Evolutionary conservation across 2,113 vertebrate genomes (phyloP).

Genomic region (Sapajus apella): DNA sequence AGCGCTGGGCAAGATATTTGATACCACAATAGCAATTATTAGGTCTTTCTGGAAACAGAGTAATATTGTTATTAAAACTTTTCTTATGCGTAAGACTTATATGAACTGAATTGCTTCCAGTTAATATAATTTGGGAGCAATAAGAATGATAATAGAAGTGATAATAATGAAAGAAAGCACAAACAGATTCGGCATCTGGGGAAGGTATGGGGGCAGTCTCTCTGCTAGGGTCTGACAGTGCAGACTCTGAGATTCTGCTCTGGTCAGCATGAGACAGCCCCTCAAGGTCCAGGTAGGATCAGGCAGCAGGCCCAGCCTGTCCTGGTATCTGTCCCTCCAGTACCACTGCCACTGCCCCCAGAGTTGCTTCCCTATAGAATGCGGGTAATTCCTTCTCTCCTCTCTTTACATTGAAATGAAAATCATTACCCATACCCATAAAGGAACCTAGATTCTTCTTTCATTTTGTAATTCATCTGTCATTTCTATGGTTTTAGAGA

Average conservation of each 20-base stretch:
- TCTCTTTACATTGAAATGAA: background rate
- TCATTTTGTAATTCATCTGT: background rate
- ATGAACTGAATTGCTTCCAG: background rate
- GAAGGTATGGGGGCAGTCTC: background rate
- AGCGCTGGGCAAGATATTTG: background rate
- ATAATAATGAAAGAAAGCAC: background rate
- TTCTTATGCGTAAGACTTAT: background rate
- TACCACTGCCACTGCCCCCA: background rate
- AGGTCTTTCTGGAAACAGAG: constrained; percentile 37
- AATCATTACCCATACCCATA: background rate
- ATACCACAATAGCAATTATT: background rate
- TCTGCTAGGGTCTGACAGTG: background rate
- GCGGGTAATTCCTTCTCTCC: background rate
- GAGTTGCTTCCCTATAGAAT: background rate
- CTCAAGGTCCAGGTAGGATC: background rate
- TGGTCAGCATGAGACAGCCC: background rate
- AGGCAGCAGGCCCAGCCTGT: background rate
- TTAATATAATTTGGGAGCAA: background rate
- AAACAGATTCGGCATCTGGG: background rate
- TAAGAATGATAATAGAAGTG: background rate
- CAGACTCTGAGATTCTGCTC: background rate
- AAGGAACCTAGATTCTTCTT: background rate
- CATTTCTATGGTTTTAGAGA: constrained; percentile 4
- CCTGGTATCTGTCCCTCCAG: background rate
- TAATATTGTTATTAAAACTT: background rate